phyloP scores from a whole-genome alignment of 2,797 vertebrate species.

The Malurus leucopterus region DNA sequence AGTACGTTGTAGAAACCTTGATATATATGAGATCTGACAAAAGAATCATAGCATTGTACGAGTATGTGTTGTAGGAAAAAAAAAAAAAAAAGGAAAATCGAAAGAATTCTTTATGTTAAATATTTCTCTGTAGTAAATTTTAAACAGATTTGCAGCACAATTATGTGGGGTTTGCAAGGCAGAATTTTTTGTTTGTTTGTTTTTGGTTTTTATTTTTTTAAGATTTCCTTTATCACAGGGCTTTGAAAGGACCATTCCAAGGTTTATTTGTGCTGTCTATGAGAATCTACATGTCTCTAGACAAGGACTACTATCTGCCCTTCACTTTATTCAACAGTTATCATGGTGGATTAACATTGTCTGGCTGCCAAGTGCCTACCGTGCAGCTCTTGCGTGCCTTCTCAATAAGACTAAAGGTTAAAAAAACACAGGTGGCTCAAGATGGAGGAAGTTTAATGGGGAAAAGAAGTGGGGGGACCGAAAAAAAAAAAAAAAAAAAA shows the following conservation, averaged over 20 bases:
- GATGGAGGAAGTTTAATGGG: background rate
- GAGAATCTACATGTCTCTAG: background rate
- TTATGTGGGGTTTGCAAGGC: background rate
- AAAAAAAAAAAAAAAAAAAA: accelerated
- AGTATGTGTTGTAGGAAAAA: background rate
- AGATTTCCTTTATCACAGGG: background rate
- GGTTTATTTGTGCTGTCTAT: background rate
- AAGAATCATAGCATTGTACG: background rate
- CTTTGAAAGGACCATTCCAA: background rate
- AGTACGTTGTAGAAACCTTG: background rate
- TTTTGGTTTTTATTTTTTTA: background rate
- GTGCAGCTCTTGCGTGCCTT: background rate
- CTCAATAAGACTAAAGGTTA: background rate
- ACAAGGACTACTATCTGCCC: background rate
- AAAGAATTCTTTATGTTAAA: background rate
- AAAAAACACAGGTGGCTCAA: background rate
- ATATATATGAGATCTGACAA: background rate
- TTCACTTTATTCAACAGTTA: background rate
- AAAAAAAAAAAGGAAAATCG: background rate
- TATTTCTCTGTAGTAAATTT: background rate
- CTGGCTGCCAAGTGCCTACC: background rate
- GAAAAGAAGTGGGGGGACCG: accelerated
- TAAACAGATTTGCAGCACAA: background rate
- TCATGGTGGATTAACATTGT: background rate
- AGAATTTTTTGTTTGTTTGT: background rate